A percentile compares a stretch with the other conserved stretches of the same genome.
Conservation (phyloP, 53 echinoderm and acorn worm species). For the Mesocentrotus franciscanus region DNA sequence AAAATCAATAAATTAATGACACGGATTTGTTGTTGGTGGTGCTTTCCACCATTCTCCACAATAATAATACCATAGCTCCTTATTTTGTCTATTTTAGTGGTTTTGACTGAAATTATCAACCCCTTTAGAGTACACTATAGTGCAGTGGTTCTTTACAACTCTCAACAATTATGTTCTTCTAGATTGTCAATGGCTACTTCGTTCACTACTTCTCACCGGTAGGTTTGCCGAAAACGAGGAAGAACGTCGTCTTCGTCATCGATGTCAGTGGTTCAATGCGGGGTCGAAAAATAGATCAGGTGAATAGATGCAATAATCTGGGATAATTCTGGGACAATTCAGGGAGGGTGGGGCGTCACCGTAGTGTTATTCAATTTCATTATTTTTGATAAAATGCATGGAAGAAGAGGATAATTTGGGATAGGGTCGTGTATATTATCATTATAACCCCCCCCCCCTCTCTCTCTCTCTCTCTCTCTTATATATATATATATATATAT, state of each 20-base stretch:
- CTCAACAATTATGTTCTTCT: background rate
- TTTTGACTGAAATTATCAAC: too few relatives aligned
- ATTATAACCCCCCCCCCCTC: background rate
- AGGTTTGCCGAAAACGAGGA: slow-evolving; percentile 78
- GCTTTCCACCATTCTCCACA: too few relatives aligned
- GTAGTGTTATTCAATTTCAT: background rate
- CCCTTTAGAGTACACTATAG: too few relatives aligned
- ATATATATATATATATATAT: too few relatives aligned
- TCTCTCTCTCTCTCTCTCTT: too few relatives aligned
- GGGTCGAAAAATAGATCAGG: slow-evolving; percentile 76
- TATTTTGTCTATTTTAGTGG: too few relatives aligned
- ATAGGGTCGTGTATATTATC: background rate
- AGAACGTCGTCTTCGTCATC: slow-evolving; percentile 92
- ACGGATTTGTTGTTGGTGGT: too few relatives aligned
- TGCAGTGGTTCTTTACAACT: background rate
- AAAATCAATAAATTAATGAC: background rate
- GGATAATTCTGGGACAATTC: background rate
- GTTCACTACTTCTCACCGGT: slow-evolving; percentile 96
- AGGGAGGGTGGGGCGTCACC: background rate
- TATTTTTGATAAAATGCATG: background rate
- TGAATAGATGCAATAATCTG: background rate
- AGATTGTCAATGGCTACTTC: slow-evolving; percentile 96
- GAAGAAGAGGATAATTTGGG: background rate
- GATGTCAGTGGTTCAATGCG: slow-evolving; percentile 95
- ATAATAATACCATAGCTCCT: too few relatives aligned